Conservation (phyloP, 2,797 vertebrate genomes). For the Sebastes baramenuke region DNA sequence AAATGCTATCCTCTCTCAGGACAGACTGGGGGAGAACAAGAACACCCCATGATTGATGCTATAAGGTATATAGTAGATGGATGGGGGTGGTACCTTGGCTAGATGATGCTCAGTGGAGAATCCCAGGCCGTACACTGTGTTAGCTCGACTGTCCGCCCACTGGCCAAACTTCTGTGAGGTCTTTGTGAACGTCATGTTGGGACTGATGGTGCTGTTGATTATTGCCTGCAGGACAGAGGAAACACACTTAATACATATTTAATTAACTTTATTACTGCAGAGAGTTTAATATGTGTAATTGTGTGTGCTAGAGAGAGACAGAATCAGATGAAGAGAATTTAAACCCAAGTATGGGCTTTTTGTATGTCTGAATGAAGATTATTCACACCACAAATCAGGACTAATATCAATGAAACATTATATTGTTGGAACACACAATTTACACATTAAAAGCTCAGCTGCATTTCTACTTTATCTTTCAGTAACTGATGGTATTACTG, state of each 20-base stretch:
- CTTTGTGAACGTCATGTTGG: conserved; percentile 99
- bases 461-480: background rate
- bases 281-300: background rate
- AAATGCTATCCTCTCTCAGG: conserved; percentile 81
- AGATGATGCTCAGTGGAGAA: conserved; percentile 99
- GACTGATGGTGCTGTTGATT: conserved; percentile 99
- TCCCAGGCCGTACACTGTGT: conserved; percentile 97
- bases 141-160: conserved; percentile 98
- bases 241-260: conserved; percentile 33
- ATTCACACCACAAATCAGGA: background rate
- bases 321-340: background rate
- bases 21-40: background rate
- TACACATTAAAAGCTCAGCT: background rate
- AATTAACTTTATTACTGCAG: conserved; percentile 13
- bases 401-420: background rate
- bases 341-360: background rate
- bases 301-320: background rate
- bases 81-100: conserved; percentile 74
- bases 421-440: background rate
- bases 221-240: conserved; percentile 88
- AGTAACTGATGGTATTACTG: background rate
- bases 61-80: background rate
- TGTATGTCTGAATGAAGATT: background rate
- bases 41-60: conserved; percentile 5
- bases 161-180: conserved; percentile 99